Conservation (phyloP, 2,113 vertebrate species). For the Puntigrus tetrazona region DNA sequence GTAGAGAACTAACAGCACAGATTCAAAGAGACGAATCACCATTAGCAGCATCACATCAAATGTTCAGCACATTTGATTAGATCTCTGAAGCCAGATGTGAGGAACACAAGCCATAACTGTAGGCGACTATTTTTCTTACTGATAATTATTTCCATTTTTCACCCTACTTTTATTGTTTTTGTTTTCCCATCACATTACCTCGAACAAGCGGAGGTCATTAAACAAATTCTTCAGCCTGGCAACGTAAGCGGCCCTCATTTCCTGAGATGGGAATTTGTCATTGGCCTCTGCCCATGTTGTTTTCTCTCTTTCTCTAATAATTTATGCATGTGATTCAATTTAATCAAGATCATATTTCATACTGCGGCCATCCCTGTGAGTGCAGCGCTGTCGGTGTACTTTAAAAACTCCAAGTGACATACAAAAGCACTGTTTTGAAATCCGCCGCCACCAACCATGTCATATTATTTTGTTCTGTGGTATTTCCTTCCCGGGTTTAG, state of each 20-base stretch:
- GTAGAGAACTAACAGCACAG: constrained; percentile 19
- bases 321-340: constrained; percentile 51
- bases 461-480: constrained; percentile 6
- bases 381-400: not conserved
- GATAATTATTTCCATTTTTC: constrained; percentile 27
- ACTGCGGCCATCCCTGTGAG: not conserved
- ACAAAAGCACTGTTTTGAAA: not conserved
- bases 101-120: constrained; percentile 3
- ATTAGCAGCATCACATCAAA: constrained; percentile 32
- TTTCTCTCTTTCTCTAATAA: constrained; percentile 43
- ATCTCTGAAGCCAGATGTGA: constrained; percentile 36
- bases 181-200: constrained; percentile 28
- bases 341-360: constrained; percentile 57
- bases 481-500: constrained; percentile 21
- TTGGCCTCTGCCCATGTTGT: constrained; percentile 44
- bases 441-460: not conserved
- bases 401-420: not conserved
- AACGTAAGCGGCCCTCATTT: constrained; percentile 41
- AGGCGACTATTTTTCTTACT: not conserved
- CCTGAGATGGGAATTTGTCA: constrained; percentile 35
- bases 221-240: constrained; percentile 6
- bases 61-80: constrained; percentile 40
- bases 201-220: not conserved
- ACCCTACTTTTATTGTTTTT: constrained; percentile 26
- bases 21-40: constrained; percentile 34